Conservation (phyloP, 2,888 invertebrate species). For the Hipparchia semele region DNA sequence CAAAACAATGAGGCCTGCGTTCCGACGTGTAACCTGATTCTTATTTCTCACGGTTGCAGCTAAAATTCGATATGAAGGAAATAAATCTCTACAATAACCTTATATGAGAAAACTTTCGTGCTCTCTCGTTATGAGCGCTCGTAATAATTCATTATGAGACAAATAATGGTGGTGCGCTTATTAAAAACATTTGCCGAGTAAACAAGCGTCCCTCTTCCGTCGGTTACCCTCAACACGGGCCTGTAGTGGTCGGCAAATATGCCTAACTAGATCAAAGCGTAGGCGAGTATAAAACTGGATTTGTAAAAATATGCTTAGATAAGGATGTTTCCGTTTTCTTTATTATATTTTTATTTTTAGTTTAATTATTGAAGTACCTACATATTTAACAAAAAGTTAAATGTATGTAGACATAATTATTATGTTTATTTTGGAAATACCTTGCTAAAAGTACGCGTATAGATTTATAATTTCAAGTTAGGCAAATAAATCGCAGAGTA, state of each 20-base stretch:
- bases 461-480: too few species aligned
- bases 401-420: too few species aligned
- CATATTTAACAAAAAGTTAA: too few species aligned
- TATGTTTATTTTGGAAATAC: too few species aligned
- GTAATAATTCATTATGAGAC: constrained; percentile 62
- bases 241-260: constrained; percentile 65
- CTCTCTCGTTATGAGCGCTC: constrained; percentile 44
- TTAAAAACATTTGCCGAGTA: constrained; percentile 73
- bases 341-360: neutral
- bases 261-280: constrained; percentile 64
- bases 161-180: constrained; percentile 63
- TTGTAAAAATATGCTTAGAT: neutral
- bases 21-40: constrained; percentile 59
- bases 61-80: constrained; percentile 25
- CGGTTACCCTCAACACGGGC: constrained; percentile 53
- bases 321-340: neutral
- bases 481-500: too few species aligned
- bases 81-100: constrained; percentile 33
- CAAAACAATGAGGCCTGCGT: constrained; percentile 55
- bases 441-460: too few species aligned
- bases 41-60: constrained; percentile 40
- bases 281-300: constrained; percentile 3
- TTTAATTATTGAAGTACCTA: neutral
- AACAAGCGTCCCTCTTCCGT: constrained; percentile 57
- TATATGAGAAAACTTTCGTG: constrained; percentile 36